Base-by-base conservation (phyloP, 2,797 vertebrate genomes). In the Alectoris magna region DNA sequence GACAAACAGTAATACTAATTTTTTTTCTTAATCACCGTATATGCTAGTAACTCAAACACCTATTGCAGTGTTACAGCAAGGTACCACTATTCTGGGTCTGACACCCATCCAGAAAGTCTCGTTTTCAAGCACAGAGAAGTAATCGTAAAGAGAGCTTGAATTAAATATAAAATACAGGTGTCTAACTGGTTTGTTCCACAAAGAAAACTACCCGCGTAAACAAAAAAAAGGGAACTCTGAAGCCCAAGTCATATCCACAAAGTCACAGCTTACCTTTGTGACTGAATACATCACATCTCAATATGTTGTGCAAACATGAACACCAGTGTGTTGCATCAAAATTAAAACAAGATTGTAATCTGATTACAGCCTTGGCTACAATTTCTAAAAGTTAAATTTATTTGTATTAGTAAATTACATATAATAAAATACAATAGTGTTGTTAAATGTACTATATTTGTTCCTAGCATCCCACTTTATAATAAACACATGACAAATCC, bases 271-370 rank as follows among this genome's bases (percentile, higher is more conserved):
- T 97, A 97, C 96, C 96, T 97, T 96, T 95, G 97, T 97, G 98
- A 98, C 97, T 97, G 95, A 96, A 95, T 96, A 97, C 96, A 98
- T 98, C 97, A 98, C 97, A 97, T 97, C 97, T 97, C 98, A 98
- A 98, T 97, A 98, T 96, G 89, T 94, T 99, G 99, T 99, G 99
- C 99, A 99, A 99, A 97, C 97, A 98, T 97, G 97, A 98, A 99
- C 98, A 99, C 98, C 99, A 99, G 99, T 99, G 98, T 98, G 99
- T 98, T 98, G 98, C 98, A 97, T 98, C 96, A 97, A 97, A 97
- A 98, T 97, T 97, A 97, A 98, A 98, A 98, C 97, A 97, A 98
- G 98, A 97, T 98, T 97, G 97, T 97, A 98, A 98, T 98, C 97
- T 95, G 95, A 97, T 97, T 97, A 97, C 97, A 98, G 97, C 96